Base-by-base conservation (phyloP, 2,113 vertebrate genomes). In the Neofelis nebulosa region DNA sequence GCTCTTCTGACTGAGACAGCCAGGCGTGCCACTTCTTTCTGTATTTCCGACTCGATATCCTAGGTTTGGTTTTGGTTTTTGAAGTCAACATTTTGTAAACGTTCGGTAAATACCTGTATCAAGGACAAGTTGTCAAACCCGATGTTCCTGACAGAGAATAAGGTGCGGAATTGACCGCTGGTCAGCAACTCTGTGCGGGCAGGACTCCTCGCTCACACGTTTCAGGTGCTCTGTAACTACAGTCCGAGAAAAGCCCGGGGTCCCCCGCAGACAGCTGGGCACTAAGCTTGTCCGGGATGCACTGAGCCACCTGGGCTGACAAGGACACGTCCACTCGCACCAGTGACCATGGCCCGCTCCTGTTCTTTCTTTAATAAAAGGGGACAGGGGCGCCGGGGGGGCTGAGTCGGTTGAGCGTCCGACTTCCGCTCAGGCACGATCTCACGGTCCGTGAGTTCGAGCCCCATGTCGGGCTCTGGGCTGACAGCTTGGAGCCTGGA, bases 301-400 rank as follows among this genome's bases (percentile, higher is more conserved):
- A 7, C 84, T 23, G 29, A 86, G 45, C 31, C 63, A 3, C 19
- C 50, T 4, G 50, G 6, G 15, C 21, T 1, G 52, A 41, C 11
- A 31, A 68, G 4, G 0, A 14, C 27, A 14, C 4, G 18, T 23
- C 52, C 36, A 0, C 31, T 31, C 18, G 57, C 69, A 57, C 0
- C 1, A 2, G 2, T 10, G 36, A 5, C 25, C 11, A 4, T 10
- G 29, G 87, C 38, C 52, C 14, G 2, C 15, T 76, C 27, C 10
- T 15, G 7, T 61, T 33, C 87, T 10, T 23, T 31, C 45, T 36
- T 48, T 71, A 52, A 48, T 18, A 18, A 27, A 69, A 86, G 23
- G 33, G 6, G 33, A 45, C 4, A 11, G 84, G 7, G 45, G 7
- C 45, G 7, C 45, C 45, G 0, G 8, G 45, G 45, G 45, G 45